A percentile compares a stretch with the other conserved stretches of the same genome.
phyloP scores from a whole-genome alignment of 1,140 invertebrate species.

The Elymnias hypermnestra region DNA sequence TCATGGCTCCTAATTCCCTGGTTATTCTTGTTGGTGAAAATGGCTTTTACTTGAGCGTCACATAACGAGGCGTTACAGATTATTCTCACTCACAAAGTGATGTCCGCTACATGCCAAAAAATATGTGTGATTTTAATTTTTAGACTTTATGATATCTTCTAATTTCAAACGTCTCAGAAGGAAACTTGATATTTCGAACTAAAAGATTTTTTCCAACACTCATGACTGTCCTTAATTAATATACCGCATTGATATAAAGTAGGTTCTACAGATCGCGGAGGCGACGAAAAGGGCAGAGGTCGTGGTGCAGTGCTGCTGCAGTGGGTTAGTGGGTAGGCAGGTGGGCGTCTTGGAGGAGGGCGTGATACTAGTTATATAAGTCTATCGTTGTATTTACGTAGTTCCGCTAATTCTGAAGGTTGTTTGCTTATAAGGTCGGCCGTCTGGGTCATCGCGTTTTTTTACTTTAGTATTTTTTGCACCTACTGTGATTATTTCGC shows the following conservation, averaged over 20 bases:
- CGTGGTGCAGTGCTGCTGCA: slow-evolving; percentile 49
- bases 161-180: too few relatives aligned
- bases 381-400: slow-evolving; percentile 35
- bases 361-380: slow-evolving; percentile 35
- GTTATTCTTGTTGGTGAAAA: too few relatives aligned
- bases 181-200: too few relatives aligned
- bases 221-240: neutral
- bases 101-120: too few relatives aligned
- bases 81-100: too few relatives aligned
- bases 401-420: slow-evolving; percentile 57
- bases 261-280: slow-evolving; percentile 19
- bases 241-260: slow-evolving; percentile 10
- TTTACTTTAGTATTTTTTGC: neutral
- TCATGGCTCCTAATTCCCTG: too few relatives aligned
- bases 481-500: neutral
- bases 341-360: slow-evolving; percentile 32
- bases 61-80: neutral
- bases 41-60: too few relatives aligned
- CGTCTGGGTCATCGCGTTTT: slow-evolving; percentile 39
- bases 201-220: too few relatives aligned
- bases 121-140: too few relatives aligned
- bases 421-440: slow-evolving; percentile 53
- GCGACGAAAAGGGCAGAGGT: slow-evolving; percentile 44
- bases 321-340: slow-evolving; percentile 23
- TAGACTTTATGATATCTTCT: too few relatives aligned